Evolutionary conservation across 2,797 vertebrate genomes (phyloP).

Genomic region (Lophius americanus): DNA sequence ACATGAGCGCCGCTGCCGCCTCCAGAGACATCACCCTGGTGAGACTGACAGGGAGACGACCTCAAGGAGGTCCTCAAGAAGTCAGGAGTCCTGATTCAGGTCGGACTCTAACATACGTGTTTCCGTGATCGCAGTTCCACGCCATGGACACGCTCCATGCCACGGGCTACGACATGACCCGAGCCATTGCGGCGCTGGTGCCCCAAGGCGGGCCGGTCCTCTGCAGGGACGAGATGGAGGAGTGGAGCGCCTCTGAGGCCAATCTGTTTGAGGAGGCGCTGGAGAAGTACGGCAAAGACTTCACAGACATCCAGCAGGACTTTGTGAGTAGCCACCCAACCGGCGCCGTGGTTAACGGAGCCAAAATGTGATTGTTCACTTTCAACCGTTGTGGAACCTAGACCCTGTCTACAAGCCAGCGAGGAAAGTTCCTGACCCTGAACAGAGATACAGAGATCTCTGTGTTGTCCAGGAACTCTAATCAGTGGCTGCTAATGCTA

Average conservation of each 20-base stretch:
- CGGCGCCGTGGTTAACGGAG: not conserved
- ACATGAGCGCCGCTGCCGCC: constrained; percentile 95
- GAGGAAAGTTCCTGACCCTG: too few relatives aligned
- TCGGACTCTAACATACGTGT: not conserved
- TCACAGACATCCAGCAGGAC: constrained; percentile 97
- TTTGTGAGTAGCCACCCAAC: constrained; percentile 86
- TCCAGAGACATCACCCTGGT: constrained; percentile 97
- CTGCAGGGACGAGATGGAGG: constrained; percentile 98
- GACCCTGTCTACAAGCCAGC: too few relatives aligned
- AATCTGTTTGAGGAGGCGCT: constrained; percentile 96
- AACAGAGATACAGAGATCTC: too few relatives aligned
- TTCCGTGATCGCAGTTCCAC: constrained; percentile 84
- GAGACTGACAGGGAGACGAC: constrained; percentile 49
- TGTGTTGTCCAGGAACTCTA: too few relatives aligned
- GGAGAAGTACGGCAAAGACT: constrained; percentile 98
- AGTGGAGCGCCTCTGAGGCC: constrained; percentile 97
- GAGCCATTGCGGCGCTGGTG: constrained; percentile 94
- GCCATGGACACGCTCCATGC: constrained; percentile 97
- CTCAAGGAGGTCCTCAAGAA: too few relatives aligned
- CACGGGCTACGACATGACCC: constrained; percentile 93
- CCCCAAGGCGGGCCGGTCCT: constrained; percentile 96
- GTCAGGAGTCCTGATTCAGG: too few relatives aligned
- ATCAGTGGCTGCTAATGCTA: too few relatives aligned
- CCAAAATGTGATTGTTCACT: too few relatives aligned
- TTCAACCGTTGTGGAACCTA: too few relatives aligned